Conservation (phyloP, 2,113 vertebrate genomes). For the Tragelaphus scriptus region DNA sequence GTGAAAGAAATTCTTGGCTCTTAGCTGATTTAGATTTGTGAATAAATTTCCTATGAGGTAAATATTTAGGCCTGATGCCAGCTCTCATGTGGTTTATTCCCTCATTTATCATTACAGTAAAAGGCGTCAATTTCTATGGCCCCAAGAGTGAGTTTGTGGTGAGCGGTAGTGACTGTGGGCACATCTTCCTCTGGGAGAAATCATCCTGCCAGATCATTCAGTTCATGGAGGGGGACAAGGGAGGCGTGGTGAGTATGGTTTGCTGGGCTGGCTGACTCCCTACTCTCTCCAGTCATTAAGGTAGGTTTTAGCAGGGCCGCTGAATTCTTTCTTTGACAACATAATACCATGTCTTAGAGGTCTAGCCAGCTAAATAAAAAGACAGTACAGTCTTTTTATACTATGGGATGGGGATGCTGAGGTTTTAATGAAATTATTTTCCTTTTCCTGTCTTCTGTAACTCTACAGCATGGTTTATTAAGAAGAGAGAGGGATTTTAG, state of each 20-base stretch:
- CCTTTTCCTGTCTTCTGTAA: background rate
- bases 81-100: conserved; percentile 25
- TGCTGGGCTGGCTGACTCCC: background rate
- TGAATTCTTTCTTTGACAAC: background rate
- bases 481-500: background rate
- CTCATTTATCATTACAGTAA: conserved; percentile 84
- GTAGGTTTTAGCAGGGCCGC: background rate
- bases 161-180: conserved; percentile 96
- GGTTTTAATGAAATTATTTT: background rate
- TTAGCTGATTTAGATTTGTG: conserved; percentile 16
- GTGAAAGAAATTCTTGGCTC: conserved; percentile 18
- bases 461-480: background rate
- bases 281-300: conserved; percentile 1
- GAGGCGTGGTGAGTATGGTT: conserved; percentile 90
- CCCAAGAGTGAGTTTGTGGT: conserved; percentile 95
- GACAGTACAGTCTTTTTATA: background rate
- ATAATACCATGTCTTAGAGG: background rate
- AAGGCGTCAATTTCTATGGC: conserved; percentile 96
- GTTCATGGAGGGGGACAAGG: conserved; percentile 95
- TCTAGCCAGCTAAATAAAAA: background rate
- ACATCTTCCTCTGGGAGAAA: conserved; percentile 98
- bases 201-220: conserved; percentile 94
- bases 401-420: background rate
- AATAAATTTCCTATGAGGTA: background rate
- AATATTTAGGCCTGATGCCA: conserved; percentile 29